phyloP scores from a whole-genome alignment of 2,888 invertebrate species.

The Rhagonycha lutea region DNA sequence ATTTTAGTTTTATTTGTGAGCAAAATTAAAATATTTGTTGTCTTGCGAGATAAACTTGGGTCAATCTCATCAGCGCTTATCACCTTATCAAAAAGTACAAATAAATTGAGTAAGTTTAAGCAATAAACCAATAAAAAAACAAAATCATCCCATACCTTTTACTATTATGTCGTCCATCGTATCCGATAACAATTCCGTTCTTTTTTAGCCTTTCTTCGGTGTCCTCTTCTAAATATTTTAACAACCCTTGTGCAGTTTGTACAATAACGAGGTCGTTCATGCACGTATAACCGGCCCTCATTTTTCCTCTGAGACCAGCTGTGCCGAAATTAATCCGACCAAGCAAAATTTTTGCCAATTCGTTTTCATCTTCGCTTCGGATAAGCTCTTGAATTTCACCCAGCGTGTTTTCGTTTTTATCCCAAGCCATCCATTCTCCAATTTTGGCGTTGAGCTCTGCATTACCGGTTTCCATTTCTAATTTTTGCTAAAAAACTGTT shows the following conservation, averaged over 20 bases:
- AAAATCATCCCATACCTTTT: constrained; percentile 63
- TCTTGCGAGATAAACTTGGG: background rate
- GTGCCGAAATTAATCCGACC: constrained; percentile 86
- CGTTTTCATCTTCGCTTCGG: constrained; percentile 59
- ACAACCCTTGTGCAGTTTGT: constrained; percentile 91
- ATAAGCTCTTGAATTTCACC: constrained; percentile 64
- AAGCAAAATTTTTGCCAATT: constrained; percentile 67
- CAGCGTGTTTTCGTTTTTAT: constrained; percentile 70
- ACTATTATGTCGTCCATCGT: constrained; percentile 92
- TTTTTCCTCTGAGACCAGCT: constrained; percentile 87
- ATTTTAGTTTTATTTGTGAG: background rate
- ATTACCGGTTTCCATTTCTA: constrained; percentile 53
- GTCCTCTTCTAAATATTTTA: constrained; percentile 70
- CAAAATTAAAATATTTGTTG: background rate
- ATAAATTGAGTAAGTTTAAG: background rate
- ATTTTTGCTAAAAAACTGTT: background rate
- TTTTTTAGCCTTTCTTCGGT: constrained; percentile 61
- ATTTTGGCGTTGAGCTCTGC: constrained; percentile 67
- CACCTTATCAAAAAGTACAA: background rate
- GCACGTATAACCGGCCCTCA: constrained; percentile 90
- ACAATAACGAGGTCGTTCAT: constrained; percentile 97
- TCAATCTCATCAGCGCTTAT: background rate
- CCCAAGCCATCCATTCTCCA: constrained; percentile 74
- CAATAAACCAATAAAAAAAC: background rate
- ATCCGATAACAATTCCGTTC: constrained; percentile 86